Evolutionary conservation across 2,797 vertebrate genomes (phyloP), one percentile per base, ranked within the genome.

Genomic region (Chelidonichthys spinosus): DNA sequence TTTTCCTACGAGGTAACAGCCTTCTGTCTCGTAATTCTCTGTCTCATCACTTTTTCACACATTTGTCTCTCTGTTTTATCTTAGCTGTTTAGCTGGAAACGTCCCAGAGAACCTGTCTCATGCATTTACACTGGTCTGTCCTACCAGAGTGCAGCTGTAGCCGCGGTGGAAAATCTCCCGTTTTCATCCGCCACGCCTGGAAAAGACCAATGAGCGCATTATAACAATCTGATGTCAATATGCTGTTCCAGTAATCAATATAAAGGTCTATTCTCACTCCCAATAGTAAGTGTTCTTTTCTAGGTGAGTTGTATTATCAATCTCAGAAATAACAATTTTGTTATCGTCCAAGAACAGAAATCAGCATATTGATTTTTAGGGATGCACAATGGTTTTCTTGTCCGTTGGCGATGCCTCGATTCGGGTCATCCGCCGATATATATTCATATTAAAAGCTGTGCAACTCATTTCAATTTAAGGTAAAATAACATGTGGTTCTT

Each of bases 1-100:
- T 82, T 90, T 91, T 78, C 40, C 68, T 47, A 44, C 65, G 4
- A 84, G 69, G 74, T 15, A 73, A 63, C 65, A 55, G 39, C 55
- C 25, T 11, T 39, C 33, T 17, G 2, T 69, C 63, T 65, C 4
- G 9, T 63, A 14, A 55, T 43, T 70, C 76, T 69, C 69, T 52
- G 63, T 72, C 52, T 86, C 71, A 37, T 78, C 53, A 35, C 50
- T 73, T 68, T 67, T 76, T 33, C 10, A 0, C 39, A 46, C 39
- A 67, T 58, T 25, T 0, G 1, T 63, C 50, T 61, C 55, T 63
- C 6, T 56, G 36, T 63, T 73, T 60, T 4, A 7, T 6, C 56
- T 66, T 52, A 17, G 4, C 15, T 47, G 25, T 35, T 43, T 14
- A 35, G 7, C 33, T 2, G n/a, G 4, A 72, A 35, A 11, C n/a